Conservation (phyloP, 2,113 vertebrate genomes). For the Mesitornis unicolor region DNA sequence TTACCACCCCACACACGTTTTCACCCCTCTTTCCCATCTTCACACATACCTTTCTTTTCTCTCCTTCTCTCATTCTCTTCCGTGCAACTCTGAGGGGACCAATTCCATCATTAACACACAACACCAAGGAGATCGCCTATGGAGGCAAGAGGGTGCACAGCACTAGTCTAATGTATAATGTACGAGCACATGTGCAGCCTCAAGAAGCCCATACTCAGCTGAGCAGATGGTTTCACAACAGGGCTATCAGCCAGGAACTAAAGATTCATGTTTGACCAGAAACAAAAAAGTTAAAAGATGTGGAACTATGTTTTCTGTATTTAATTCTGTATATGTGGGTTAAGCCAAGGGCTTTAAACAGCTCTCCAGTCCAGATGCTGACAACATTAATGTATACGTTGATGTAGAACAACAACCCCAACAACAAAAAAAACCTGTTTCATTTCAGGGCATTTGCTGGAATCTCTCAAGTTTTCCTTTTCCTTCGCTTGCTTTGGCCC, state of each 20-base stretch:
- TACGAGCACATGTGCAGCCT: fast-evolving
- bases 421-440: neutral
- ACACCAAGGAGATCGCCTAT: fast-evolving
- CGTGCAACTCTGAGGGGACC: neutral
- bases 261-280: neutral
- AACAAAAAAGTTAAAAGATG: neutral
- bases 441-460: neutral
- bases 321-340: neutral
- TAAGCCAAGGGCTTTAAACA: neutral
- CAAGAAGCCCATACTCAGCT: neutral
- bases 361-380: neutral
- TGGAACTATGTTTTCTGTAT: neutral
- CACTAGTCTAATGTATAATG: fast-evolving
- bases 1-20: neutral
- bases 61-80: neutral
- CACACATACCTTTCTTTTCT: neutral
- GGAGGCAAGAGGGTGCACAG: neutral
- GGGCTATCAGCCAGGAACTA: neutral
- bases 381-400: neutral
- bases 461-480: neutral
- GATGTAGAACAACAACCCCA: neutral
- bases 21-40: neutral
- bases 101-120: neutral
- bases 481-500: neutral
- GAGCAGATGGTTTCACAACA: neutral